These are phyloP conservation scores for Cryptotis parvus DNA, from an alignment of 2,113 vertebrate genomes.

Conservation along the genomic window DNA sequence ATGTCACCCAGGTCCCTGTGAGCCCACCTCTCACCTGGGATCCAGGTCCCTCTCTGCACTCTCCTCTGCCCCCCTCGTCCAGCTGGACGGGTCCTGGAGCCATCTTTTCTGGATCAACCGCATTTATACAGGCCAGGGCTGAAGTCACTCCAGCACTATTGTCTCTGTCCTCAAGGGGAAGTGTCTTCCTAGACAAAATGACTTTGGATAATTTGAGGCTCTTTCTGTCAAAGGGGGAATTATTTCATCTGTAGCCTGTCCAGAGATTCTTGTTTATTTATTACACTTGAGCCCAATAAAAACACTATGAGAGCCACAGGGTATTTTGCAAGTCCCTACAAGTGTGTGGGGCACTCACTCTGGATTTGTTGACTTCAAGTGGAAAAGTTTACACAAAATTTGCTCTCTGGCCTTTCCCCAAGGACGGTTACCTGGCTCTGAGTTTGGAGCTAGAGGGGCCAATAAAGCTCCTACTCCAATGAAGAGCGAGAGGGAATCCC, in stretches of 20 bases:
- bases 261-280: conserved; percentile 71
- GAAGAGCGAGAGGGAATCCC: conserved; percentile 3
- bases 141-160: background rate
- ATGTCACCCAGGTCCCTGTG: background rate
- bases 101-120: conserved; percentile 17
- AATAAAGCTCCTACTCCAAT: conserved; percentile 46
- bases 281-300: conserved; percentile 72
- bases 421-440: conserved; percentile 57
- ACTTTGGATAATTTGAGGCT: conserved; percentile 50
- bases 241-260: conserved; percentile 56
- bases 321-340: conserved; percentile 71
- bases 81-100: background rate
- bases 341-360: conserved; percentile 64
- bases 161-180: background rate
- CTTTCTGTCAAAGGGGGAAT: conserved; percentile 56
- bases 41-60: background rate
- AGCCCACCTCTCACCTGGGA: background rate
- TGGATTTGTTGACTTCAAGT: conserved; percentile 74
- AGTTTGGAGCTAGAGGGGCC: conserved; percentile 34
- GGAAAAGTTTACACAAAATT: conserved; percentile 74
- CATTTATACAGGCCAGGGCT: background rate
- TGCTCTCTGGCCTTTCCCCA: conserved; percentile 68
- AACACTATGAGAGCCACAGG: conserved; percentile 70
- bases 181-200: conserved; percentile 50
- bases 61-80: background rate